These are phyloP conservation scores for Hypanus sabinus DNA, from an alignment of 2,113 vertebrate species.

Conservation along the genomic window DNA sequence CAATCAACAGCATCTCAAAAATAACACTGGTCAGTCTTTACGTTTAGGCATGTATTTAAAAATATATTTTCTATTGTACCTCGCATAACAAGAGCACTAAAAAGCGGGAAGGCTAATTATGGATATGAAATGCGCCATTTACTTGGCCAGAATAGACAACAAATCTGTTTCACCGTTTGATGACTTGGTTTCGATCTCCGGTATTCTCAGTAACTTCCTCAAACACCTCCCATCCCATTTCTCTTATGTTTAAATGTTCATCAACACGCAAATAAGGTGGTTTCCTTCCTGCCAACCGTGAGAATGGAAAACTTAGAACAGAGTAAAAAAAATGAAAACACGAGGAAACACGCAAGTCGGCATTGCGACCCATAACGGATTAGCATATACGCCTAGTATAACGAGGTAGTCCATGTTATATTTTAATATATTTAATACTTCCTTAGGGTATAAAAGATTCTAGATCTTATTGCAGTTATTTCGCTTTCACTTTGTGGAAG, in stretches of 20 bases:
- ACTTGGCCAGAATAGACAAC: not conserved
- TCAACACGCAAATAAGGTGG: slow-evolving; percentile 36
- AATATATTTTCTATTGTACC: not conserved
- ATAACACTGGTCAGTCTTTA: not conserved
- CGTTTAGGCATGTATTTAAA: too few relatives aligned
- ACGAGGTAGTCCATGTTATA: not conserved
- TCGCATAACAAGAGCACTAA: not conserved
- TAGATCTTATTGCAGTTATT: not conserved
- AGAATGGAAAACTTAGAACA: slow-evolving; percentile 26
- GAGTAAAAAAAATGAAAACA: not conserved
- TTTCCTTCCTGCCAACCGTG: slow-evolving; percentile 37
- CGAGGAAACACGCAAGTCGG: not conserved
- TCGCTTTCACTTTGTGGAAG: not conserved
- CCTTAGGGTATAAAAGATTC: too few relatives aligned
- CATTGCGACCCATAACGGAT: not conserved
- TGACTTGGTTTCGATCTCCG: not conserved
- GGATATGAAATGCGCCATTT: not conserved
- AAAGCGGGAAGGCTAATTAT: not conserved
- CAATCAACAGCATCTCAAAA: not conserved
- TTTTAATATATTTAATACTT: too few relatives aligned
- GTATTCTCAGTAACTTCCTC: slow-evolving; percentile 22
- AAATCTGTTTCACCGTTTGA: not conserved
- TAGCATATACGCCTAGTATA: not conserved
- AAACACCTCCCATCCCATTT: slow-evolving; percentile 14
- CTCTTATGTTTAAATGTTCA: slow-evolving; percentile 14